phyloP scores from a whole-genome alignment of 2,888 invertebrate species.

The Nymphalis polychloros region DNA sequence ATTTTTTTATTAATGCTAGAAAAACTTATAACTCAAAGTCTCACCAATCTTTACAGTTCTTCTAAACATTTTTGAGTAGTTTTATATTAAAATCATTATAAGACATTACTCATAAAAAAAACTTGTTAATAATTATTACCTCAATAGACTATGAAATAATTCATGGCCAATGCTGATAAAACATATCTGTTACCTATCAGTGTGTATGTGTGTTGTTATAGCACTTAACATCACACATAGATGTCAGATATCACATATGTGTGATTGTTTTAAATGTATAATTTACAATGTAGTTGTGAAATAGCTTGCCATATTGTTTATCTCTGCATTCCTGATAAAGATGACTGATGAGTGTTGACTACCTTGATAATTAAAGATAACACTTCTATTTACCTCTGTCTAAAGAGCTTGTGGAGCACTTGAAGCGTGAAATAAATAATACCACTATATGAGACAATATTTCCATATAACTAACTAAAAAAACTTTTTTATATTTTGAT shows the following conservation, averaged over 20 bases:
- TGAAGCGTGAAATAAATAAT: slow-evolving; percentile 7
- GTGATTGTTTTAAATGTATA: slow-evolving; percentile 32
- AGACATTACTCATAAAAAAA: slow-evolving; percentile 16
- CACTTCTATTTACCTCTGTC: slow-evolving; percentile 29
- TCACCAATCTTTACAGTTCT: background rate
- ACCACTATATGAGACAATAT: background rate
- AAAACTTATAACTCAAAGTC: background rate
- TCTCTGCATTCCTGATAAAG: slow-evolving; percentile 60
- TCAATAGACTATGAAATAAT: slow-evolving; percentile 36
- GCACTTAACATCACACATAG: slow-evolving; percentile 28
- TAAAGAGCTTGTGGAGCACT: slow-evolving; percentile 9
- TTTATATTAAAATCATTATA: background rate
- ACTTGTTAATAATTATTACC: slow-evolving; percentile 13
- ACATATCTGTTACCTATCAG: slow-evolving; percentile 24
- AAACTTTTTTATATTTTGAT: too few relatives aligned
- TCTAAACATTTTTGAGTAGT: background rate
- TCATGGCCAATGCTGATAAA: slow-evolving; percentile 46
- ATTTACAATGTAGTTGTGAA: slow-evolving; percentile 38
- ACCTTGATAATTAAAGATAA: slow-evolving; percentile 56
- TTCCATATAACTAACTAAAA: background rate
- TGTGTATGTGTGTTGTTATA: slow-evolving; percentile 28
- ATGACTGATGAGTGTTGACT: slow-evolving; percentile 61
- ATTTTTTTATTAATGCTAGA: background rate
- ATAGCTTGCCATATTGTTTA: slow-evolving; percentile 46
- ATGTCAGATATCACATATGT: background rate